These are phyloP conservation scores for Gastrophysa polygoni DNA, from an alignment of 2,888 invertebrate species.

Conservation along the genomic window DNA sequence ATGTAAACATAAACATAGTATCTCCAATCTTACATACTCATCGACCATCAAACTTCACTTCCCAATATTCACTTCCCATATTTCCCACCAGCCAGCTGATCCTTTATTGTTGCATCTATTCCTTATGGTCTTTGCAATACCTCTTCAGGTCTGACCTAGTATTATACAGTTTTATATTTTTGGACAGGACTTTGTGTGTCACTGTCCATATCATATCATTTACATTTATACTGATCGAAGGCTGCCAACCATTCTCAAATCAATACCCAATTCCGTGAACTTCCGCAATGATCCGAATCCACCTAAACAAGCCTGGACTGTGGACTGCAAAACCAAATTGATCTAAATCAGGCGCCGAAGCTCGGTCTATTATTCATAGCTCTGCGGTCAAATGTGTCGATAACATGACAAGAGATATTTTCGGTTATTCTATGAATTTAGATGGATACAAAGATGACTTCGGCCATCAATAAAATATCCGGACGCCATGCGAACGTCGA, in stretches of 20 bases:
- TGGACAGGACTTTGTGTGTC: too few relatives aligned
- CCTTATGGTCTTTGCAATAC: too few relatives aligned
- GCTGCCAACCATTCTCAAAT: background rate
- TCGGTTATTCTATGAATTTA: slow-evolving; percentile 45
- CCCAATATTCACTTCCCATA: too few relatives aligned
- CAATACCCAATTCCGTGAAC: background rate
- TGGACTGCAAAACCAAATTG: slow-evolving; percentile 25
- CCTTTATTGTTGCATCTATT: too few relatives aligned
- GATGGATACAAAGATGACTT: slow-evolving; percentile 42
- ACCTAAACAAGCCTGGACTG: background rate
- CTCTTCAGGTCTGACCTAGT: too few relatives aligned
- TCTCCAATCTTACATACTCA: too few relatives aligned
- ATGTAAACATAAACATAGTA: too few relatives aligned
- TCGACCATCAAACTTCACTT: too few relatives aligned
- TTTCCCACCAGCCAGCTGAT: too few relatives aligned
- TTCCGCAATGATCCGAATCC: background rate
- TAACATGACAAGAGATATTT: slow-evolving; percentile 43
- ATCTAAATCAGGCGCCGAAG: slow-evolving; percentile 32
- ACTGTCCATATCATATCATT: too few relatives aligned
- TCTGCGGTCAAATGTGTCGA: slow-evolving; percentile 13
- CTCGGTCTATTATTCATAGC: slow-evolving; percentile 34
- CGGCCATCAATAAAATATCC: slow-evolving; percentile 49
- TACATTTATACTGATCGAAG: too few relatives aligned
- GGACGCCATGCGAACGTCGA: slow-evolving; percentile 44
- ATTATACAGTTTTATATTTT: too few relatives aligned